These are phyloP conservation scores for Apoda limacodes DNA, from an alignment of 2,888 invertebrate species.

Conservation along the genomic window DNA sequence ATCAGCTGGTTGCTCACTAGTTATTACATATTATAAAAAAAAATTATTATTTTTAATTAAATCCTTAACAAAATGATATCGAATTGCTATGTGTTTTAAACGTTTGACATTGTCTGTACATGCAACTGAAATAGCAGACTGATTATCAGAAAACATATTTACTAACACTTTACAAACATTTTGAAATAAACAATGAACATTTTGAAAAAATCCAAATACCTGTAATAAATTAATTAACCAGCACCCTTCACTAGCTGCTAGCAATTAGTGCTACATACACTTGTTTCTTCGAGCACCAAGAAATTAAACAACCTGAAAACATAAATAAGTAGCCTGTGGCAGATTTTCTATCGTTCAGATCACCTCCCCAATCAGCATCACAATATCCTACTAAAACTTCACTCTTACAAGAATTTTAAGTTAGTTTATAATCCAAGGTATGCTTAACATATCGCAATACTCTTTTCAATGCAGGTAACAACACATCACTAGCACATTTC, in stretches of 20 bases:
- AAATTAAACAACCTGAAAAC: slow-evolving; percentile 20
- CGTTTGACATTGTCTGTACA: neutral
- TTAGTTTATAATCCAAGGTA: slow-evolving; percentile 17
- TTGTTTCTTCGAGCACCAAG: slow-evolving; percentile 25
- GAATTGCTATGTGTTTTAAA: slow-evolving; percentile 7
- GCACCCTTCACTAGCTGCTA: slow-evolving; percentile 14
- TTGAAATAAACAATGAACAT: too few species aligned
- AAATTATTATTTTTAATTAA: neutral
- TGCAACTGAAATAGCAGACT: neutral
- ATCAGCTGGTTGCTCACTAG: too few species aligned
- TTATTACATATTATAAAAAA: too few species aligned
- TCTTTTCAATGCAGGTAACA: slow-evolving; percentile 12
- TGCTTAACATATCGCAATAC: slow-evolving; percentile 24
- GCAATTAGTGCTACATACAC: slow-evolving; percentile 18
- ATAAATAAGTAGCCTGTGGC: slow-evolving; percentile 8
- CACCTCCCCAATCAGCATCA: slow-evolving; percentile 23
- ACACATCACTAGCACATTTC: slow-evolving; percentile 1
- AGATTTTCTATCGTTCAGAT: slow-evolving; percentile 9
- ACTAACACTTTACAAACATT: neutral
- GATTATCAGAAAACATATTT: too few species aligned
- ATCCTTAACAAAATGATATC: slow-evolving; percentile 3
- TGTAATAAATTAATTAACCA: slow-evolving; percentile 1
- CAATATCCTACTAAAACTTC: slow-evolving; percentile 16
- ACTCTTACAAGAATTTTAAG: slow-evolving; percentile 13
- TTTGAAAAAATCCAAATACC: too few species aligned